phyloP scores from a whole-genome alignment of 2,113 vertebrate genomes.

The Archocentrus centrarchus region DNA sequence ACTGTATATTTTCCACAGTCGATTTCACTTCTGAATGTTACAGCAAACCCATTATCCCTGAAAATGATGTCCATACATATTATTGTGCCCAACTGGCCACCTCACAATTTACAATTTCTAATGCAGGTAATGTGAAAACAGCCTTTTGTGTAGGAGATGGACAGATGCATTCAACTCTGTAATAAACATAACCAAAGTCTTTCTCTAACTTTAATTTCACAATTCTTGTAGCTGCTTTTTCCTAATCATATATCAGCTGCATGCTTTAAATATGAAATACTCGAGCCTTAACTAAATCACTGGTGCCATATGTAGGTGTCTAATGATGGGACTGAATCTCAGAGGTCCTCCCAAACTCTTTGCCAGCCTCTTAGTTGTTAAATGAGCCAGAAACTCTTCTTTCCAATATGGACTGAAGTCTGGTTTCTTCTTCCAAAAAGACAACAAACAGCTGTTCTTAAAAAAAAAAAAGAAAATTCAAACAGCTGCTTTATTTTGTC shows the following conservation, averaged over 20 bases:
- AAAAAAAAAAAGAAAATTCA: neutral
- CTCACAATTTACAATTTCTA: neutral
- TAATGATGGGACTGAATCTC: neutral
- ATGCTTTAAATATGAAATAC: neutral
- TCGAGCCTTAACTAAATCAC: neutral
- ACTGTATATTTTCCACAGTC: neutral
- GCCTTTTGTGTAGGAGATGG: neutral
- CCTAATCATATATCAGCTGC: neutral
- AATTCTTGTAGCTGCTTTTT: neutral
- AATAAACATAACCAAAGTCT: neutral
- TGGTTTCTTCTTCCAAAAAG: neutral
- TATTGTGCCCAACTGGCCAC: neutral
- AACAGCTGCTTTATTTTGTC: neutral
- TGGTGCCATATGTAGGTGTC: neutral
- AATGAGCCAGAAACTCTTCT: neutral
- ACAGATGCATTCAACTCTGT: neutral
- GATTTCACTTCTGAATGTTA: fast-evolving
- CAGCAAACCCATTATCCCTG: neutral
- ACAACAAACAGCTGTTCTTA: neutral
- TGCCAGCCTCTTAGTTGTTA: neutral
- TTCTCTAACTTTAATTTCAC: neutral
- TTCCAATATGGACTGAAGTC: neutral
- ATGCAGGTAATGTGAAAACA: neutral
- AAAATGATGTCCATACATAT: neutral
- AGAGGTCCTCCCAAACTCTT: neutral